Conservation (phyloP, 2,113 vertebrate species). For the Daphoenositta chrysoptera region DNA sequence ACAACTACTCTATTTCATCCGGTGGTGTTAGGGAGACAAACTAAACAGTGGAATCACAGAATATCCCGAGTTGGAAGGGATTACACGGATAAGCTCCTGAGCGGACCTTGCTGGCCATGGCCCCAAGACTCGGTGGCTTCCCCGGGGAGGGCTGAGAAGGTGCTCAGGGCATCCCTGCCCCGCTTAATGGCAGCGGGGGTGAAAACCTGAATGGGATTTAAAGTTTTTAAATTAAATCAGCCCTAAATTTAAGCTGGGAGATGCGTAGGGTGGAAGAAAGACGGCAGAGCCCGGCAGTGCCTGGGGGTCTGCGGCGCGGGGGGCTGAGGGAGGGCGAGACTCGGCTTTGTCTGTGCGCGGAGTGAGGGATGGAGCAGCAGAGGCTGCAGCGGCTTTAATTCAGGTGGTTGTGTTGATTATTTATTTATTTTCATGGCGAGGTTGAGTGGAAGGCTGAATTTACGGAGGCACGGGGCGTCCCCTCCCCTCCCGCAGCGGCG, state of each 20-base stretch:
- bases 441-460: background rate
- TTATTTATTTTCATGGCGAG: background rate
- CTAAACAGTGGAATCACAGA: background rate
- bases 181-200: too few relatives aligned
- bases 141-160: too few relatives aligned
- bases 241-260: background rate
- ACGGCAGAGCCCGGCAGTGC: background rate
- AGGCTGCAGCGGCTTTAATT: background rate
- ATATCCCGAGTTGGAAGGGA: background rate
- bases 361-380: background rate
- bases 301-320: too few relatives aligned
- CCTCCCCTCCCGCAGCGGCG: background rate
- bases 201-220: fast-evolving
- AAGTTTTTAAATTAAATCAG: background rate
- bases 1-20: fast-evolving
- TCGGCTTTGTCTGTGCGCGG: background rate
- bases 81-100: background rate
- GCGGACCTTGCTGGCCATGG: background rate
- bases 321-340: background rate
- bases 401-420: too few relatives aligned
- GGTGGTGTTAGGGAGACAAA: background rate
- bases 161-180: background rate
- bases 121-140: background rate
- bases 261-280: too few relatives aligned
- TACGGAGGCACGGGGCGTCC: background rate